A percentile compares a stretch with the other conserved stretches of the same genome.
phyloP scores from a whole-genome alignment of 2,888 invertebrate genomes.

The Nysson spinosus region DNA sequence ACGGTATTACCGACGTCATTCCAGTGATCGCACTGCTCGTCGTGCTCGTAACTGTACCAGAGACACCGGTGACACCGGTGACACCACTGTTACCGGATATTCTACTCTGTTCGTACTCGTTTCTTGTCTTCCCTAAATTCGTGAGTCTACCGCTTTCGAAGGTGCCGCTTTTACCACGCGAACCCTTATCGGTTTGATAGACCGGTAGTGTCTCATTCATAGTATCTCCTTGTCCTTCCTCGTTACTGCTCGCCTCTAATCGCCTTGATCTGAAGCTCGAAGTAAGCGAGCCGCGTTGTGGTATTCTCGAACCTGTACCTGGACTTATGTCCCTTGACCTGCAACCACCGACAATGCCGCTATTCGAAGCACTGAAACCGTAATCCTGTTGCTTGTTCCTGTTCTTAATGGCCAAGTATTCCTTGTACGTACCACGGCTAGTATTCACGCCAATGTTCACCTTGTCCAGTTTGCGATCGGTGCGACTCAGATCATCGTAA shows the following conservation, averaged over 20 bases:
- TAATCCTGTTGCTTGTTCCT: constrained; percentile 56
- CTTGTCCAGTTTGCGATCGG: constrained; percentile 53
- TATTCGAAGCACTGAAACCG: constrained; percentile 50
- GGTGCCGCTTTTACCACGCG: constrained; percentile 1
- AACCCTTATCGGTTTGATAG: constrained; percentile 22
- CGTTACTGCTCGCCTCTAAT: constrained; percentile 20
- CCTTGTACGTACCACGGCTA: constrained; percentile 64
- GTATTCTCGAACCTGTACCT: constrained; percentile 56
- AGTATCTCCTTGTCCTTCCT: background rate
- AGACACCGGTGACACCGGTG: constrained; percentile 1
- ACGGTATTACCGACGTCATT: constrained; percentile 40
- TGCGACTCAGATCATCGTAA: constrained; percentile 66
- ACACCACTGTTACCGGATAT: constrained; percentile 26
- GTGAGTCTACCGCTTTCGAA: constrained; percentile 28
- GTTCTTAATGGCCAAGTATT: constrained; percentile 58
- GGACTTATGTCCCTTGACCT: constrained; percentile 53
- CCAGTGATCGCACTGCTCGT: constrained; percentile 25
- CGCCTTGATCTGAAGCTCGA: constrained; percentile 52
- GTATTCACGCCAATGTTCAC: constrained; percentile 59
- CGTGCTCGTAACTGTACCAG: constrained; percentile 13
- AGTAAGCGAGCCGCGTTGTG: constrained; percentile 58
- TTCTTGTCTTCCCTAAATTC: constrained; percentile 53
- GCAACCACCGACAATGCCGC: constrained; percentile 1
- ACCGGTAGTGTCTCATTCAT: background rate
- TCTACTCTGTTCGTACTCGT: constrained; percentile 45